Percentiles rank a stretch among this genome's conserved stretches.
Evolutionary conservation across 2,888 invertebrate species (phyloP).

Genomic region (Caradrina clavipalpis): DNA sequence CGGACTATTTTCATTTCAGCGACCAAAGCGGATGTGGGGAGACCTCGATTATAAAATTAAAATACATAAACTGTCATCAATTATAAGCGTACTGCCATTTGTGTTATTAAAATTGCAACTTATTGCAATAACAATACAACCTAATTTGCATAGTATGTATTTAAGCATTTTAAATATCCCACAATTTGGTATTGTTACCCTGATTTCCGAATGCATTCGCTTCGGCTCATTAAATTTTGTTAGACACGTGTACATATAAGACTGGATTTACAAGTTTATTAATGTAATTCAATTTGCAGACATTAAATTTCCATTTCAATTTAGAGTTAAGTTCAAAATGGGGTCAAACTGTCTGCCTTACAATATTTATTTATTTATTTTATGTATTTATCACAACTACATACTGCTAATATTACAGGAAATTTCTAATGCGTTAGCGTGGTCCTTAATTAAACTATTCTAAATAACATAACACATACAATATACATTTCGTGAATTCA

Average conservation of each 20-base stretch:
- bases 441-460: too few species aligned
- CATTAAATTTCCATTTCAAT: background rate
- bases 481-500: too few species aligned
- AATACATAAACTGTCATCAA: conserved; percentile 53
- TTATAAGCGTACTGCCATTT: conserved; percentile 65
- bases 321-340: background rate
- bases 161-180: background rate
- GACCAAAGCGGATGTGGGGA: conserved; percentile 66
- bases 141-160: background rate
- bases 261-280: background rate
- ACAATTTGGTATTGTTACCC: background rate
- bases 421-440: too few species aligned
- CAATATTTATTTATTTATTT: too few species aligned
- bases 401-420: too few species aligned
- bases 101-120: background rate
- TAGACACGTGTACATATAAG: background rate
- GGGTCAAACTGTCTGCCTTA: background rate
- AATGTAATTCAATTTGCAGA: too few species aligned
- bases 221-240: background rate
- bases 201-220: background rate
- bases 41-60: conserved; percentile 61
- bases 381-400: too few species aligned
- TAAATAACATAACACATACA: too few species aligned
- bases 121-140: background rate
- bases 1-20: conserved; percentile 78